Evolutionary conservation across 2,888 invertebrate genomes (phyloP), one percentile per base, ranked within the genome.

Genomic region (Dolomedes plantarius): DNA sequence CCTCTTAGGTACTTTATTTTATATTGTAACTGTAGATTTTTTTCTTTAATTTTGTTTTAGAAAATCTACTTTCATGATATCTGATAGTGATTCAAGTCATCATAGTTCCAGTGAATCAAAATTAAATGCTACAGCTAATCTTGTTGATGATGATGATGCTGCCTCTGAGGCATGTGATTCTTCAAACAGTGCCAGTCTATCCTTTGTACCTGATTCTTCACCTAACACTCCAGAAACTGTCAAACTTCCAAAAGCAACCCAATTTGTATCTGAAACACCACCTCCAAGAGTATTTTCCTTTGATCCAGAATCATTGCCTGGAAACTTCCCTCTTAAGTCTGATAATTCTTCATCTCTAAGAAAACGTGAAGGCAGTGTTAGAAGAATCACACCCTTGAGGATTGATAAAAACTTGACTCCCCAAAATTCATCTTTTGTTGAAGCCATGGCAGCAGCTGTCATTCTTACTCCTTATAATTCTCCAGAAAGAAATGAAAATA

Each of bases 11-110:
- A n/a, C n/a, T n/a, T n/a, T n/a, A n/a, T n/a, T n/a, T n/a, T n/a
- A n/a, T n/a, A n/a, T n/a, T n/a, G n/a, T n/a, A n/a, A n/a, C n/a
- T n/a, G n/a, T n/a, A n/a, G n/a, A n/a, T n/a, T n/a, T n/a, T 41
- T 41, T 75, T 67, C 2, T 64, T 16, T 9, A 27, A 2, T 29
- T 41, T 27, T 23, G 6, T 28, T 64, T 41, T 31, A 78, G 78
- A 19, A 62, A 23, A 19, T 6, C 19, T n/a, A n/a, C 28, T 9
- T 62, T 78, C 13, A 5, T 71, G 5, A 31, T 32, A 0, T 78
- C 39, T n/a, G 78, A 78, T 19, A 78, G 78, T 29, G 78, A 78
- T n/a, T 39, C 62, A 16, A 78, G 78, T n/a, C 29, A 28, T 9
- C 39, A 19, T 2, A 46, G 16, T 46, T 46, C 41, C 2, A n/a